Evolutionary conservation across 2,113 vertebrate species (phyloP), one percentile per base, ranked within the genome.

Genomic region (Podocnemis expansa): DNA sequence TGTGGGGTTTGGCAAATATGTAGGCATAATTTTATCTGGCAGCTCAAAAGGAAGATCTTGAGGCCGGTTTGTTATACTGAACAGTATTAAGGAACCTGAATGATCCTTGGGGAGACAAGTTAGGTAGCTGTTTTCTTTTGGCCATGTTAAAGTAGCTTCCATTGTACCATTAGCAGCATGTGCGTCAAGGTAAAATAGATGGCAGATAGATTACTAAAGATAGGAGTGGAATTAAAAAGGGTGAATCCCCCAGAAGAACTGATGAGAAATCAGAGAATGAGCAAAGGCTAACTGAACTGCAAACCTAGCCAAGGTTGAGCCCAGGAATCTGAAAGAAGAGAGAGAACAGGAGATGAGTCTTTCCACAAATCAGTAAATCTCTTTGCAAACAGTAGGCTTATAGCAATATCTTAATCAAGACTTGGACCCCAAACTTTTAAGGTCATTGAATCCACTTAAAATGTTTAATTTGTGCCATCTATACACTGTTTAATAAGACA

Each of bases 181-280:
- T 10, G 8, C 21, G 45, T 84, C 17, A 45, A 4, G 16, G 16
- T 87, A 27, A 81, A 91, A 73, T 1, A 75, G 81, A 91, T 9
- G 8, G 43, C 9, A 87, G 5, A 6, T 81, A 6, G 12, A n/a
- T 84, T 87, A 27, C 55, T 76, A 17, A n/a, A 3, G 38, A 38
- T 5, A 70, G n/a, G 34, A 91, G 60, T 49, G 27, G 1, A 24
- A 17, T 25, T 17, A 9, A 70, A 70, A 70, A 21, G n/a, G 19
- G 22, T 70, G 34, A 78, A 1, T n/a, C 73, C 56, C 16, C 49
- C 76, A 58, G 27, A 3, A 91, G 58, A 88, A 88, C 89, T 34
- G 84, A 1, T 93, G 90, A 82, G 89, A 85, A 93, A 78, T 6
- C 67, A 52, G 31, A 85, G 21, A 94, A 76, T 54, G 5, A 24